Conservation (phyloP, 2,113 vertebrate genomes). For the Anolis sagrei region DNA sequence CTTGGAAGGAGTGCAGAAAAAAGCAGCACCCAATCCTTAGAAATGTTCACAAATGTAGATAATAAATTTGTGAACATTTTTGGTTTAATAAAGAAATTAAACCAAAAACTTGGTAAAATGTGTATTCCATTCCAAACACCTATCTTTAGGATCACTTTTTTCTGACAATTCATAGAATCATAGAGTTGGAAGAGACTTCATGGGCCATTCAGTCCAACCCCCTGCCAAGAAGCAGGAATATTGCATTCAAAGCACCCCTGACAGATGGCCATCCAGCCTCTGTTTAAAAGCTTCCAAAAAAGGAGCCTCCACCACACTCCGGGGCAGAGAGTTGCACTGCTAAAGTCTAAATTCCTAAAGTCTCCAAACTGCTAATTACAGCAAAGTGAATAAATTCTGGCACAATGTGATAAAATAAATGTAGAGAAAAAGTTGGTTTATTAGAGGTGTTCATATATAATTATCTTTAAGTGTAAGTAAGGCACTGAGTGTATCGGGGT, state of each 20-base stretch:
- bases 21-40: conserved; percentile 41
- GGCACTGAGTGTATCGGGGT: not conserved
- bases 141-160: not conserved
- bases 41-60: conserved; percentile 1
- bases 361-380: not conserved
- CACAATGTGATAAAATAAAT: not conserved
- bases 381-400: not conserved
- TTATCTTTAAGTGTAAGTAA: not conserved
- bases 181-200: too few species aligned
- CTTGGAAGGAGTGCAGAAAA: conserved; percentile 21
- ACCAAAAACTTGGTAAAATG: not conserved
- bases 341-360: too few species aligned
- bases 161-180: not conserved
- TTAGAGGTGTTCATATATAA: not conserved
- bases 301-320: too few species aligned
- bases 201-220: too few species aligned
- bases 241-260: too few species aligned
- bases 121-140: not conserved
- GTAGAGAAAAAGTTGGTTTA: not conserved
- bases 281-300: too few species aligned
- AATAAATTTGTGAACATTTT: too few species aligned
- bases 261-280: too few species aligned
- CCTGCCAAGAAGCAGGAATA: too few species aligned
- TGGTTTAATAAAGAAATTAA: conserved; percentile 24
- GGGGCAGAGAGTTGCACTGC: too few species aligned